Percentiles rank a stretch among this genome's conserved stretches.
Evolutionary conservation across 2,797 vertebrate species (phyloP).

Genomic region (Helarctos malayanus): DNA sequence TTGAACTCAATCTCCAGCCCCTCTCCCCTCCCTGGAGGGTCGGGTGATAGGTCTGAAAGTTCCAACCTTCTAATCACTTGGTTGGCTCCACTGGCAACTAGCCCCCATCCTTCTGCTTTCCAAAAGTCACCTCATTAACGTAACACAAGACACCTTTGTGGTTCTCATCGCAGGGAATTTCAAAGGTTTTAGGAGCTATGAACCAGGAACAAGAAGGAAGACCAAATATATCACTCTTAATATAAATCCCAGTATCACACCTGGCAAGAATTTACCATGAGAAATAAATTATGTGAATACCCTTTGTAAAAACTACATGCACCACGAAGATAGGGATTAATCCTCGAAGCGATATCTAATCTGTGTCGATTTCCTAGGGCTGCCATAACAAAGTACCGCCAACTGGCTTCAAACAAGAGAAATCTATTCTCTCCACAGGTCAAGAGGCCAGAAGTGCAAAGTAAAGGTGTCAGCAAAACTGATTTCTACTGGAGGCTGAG

Average conservation of each 20-base stretch:
- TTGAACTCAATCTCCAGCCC: background rate
- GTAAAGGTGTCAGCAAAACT: background rate
- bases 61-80: background rate
- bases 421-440: background rate
- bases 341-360: background rate
- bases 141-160: background rate
- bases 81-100: background rate
- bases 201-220: background rate
- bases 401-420: background rate
- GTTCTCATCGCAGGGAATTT: background rate
- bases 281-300: background rate
- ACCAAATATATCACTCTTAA: background rate
- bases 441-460: background rate
- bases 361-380: background rate
- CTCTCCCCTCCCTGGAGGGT: background rate
- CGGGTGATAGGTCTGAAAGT: background rate
- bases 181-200: background rate
- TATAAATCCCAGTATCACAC: background rate
- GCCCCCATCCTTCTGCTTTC: background rate
- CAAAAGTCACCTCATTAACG: background rate
- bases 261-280: background rate
- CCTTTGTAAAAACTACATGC: constrained; percentile 12
- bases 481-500: background rate
- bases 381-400: background rate
- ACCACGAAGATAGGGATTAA: background rate